These are phyloP conservation scores for Pseudomugil gertrudae DNA, from an alignment of 2,797 vertebrate genomes.

Conservation along the genomic window DNA sequence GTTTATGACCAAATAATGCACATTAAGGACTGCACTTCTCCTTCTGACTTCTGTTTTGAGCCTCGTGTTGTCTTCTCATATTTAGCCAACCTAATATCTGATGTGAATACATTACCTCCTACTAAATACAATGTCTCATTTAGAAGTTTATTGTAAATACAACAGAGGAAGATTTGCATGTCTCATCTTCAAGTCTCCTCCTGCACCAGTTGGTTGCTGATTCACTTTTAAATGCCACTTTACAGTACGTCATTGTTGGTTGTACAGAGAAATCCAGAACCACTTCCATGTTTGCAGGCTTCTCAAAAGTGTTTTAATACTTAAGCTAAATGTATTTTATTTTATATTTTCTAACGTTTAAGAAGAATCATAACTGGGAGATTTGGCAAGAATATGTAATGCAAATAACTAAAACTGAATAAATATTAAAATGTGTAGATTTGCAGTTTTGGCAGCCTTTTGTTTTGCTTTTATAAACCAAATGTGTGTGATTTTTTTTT, in stretches of 20 bases:
- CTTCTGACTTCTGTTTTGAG: constrained; percentile 19
- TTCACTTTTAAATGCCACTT: constrained; percentile 15
- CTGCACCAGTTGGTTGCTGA: constrained; percentile 21
- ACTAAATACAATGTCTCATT: constrained; percentile 6
- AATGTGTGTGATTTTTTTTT: too few relatives aligned
- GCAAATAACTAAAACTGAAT: constrained; percentile 89
- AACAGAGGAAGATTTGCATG: constrained; percentile 11
- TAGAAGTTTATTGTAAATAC: constrained; percentile 51
- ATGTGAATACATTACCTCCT: constrained; percentile 32
- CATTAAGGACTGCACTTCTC: constrained; percentile 20
- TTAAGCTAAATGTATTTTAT: constrained; percentile 83
- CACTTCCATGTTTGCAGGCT: constrained; percentile 84
- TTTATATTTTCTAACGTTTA: constrained; percentile 82
- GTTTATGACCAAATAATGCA: constrained; percentile 51
- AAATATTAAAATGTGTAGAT: constrained; percentile 78
- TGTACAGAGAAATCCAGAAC: constrained; percentile 80
- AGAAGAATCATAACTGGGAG: constrained; percentile 83
- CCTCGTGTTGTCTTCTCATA: constrained; percentile 13
- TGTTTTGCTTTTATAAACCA: neutral
- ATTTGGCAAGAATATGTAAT: constrained; percentile 86
- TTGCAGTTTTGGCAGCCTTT: constrained; percentile 42
- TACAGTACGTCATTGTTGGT: constrained; percentile 49
- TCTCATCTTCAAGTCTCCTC: constrained; percentile 28
- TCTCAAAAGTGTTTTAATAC: constrained; percentile 84
- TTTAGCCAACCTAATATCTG: constrained; percentile 33